Evolutionary conservation across 2,113 vertebrate species (phyloP).

Genomic region (Oryzias javanicus): DNA sequence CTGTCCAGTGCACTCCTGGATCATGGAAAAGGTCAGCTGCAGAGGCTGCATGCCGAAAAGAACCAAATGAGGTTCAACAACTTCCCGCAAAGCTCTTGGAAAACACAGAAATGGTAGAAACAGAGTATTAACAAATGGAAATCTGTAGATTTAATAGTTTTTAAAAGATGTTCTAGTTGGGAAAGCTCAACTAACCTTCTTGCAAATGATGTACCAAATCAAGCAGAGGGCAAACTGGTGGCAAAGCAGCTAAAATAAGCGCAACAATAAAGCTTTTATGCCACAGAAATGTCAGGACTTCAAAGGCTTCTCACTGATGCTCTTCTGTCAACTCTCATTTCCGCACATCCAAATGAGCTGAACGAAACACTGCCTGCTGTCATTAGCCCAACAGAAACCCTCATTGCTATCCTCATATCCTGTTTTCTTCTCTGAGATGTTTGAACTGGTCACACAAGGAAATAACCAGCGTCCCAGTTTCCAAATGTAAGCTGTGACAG

Average conservation of each 20-base stretch:
- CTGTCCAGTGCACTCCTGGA: background rate
- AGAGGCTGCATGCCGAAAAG: constrained; percentile 20
- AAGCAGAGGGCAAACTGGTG: constrained; percentile 34
- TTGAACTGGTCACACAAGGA: too few species aligned
- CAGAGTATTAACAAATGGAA: background rate
- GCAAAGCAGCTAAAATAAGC: background rate
- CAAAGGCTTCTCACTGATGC: background rate
- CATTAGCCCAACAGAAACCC: constrained; percentile 15
- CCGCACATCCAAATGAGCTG: constrained; percentile 23
- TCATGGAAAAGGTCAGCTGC: constrained; percentile 34
- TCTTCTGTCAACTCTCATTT: constrained; percentile 14
- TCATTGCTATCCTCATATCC: background rate
- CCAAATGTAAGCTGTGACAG: too few species aligned
- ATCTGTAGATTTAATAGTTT: too few species aligned
- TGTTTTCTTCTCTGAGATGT: background rate
- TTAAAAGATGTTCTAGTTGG: too few species aligned
- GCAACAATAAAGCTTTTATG: constrained; percentile 21
- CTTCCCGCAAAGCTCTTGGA: constrained; percentile 21
- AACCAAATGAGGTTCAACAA: background rate
- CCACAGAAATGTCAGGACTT: constrained; percentile 25
- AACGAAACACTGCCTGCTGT: constrained; percentile 15
- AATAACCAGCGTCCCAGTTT: too few species aligned
- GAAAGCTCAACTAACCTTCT: too few species aligned
- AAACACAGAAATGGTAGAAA: constrained; percentile 4
- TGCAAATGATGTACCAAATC: too few species aligned